Evolutionary conservation across 2,888 invertebrate species (phyloP).

Genomic region (Drosophila koepferae): DNA sequence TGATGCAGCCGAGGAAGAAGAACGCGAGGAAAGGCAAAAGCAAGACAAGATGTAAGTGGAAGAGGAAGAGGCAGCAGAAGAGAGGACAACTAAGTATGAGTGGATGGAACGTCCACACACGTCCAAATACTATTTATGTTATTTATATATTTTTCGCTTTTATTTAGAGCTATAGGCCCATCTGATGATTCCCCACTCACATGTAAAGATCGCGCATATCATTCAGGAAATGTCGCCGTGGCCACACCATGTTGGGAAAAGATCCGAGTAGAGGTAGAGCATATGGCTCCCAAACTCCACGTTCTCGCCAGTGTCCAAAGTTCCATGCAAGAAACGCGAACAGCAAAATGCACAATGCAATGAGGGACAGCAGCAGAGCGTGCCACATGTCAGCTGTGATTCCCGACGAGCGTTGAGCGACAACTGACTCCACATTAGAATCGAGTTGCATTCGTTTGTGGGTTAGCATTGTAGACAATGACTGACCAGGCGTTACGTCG

Average conservation of each 20-base stretch:
- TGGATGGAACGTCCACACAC: not conserved
- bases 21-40: no score
- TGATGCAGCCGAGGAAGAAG: no score
- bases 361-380: conserved; percentile 32
- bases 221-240: conserved; percentile 81
- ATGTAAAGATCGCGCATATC: conserved; percentile 85
- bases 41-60: no score
- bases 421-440: conserved; percentile 31
- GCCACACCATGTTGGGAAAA: conserved; percentile 77
- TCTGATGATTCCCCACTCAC: conserved; percentile 63
- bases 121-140: not conserved
- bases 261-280: conserved; percentile 83
- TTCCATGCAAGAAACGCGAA: conserved; percentile 81
- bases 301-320: conserved; percentile 84
- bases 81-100: no score
- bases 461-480: not conserved
- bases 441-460: not conserved
- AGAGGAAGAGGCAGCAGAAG: no score
- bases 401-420: conserved; percentile 8
- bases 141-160: not conserved
- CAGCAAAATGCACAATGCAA: conserved; percentile 18
- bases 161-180: not conserved
- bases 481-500: conserved; percentile 5
- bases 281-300: conserved; percentile 82
- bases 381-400: conserved; percentile 36